Base-by-base conservation (phyloP, 1,140 invertebrate genomes). In the Cheumatopsyche charites region DNA sequence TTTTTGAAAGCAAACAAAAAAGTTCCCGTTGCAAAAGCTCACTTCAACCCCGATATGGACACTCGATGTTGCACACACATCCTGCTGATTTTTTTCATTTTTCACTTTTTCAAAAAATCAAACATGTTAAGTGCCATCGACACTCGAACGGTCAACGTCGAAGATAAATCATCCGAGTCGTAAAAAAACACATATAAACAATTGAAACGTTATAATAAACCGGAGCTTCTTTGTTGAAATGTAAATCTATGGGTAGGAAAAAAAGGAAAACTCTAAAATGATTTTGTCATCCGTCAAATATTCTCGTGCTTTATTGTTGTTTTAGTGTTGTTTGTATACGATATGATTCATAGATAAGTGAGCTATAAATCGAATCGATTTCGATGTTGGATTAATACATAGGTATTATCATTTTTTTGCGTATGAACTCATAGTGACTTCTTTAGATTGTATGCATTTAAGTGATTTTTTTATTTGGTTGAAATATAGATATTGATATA, bases 51-150 rank as follows among this genome's bases (percentile, higher is more conserved):
- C 58, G 11, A 11, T 62, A n/a, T n/a, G 19, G 5, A 3, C 29
- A 36, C 29, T 36, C 29, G 26, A 62, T 26, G 1, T 58, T 3
- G 17, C 58, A 41, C n/a, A 41, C 21, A 42, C 13, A 65, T 65
- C 62, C 62, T 65, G 62, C 15, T 41, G 17, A 15, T 41, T 7
- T n/a, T n/a, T n/a, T n/a, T n/a, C n/a, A 26, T 29, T 62, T 25
- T 26, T 36, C 61, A 70, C 55, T 61, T 70, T 70, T 62, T 52
- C 58, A 70, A 70, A 70, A 70, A 58, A 70, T 17, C 15, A 47
- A n/a, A 13, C 13, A 17, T 15, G 9, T 19, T 4, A 70, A 62
- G 29, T 70, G 68, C 62, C 68, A 70, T 70, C 42, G 19, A 52
- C 19, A 7, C 67, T 69, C n/a, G 2, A 29, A 63, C 69, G 36